Evolutionary conservation across 2,113 vertebrate genomes (phyloP).

Genomic region (Boleophthalmus pectinirostris): DNA sequence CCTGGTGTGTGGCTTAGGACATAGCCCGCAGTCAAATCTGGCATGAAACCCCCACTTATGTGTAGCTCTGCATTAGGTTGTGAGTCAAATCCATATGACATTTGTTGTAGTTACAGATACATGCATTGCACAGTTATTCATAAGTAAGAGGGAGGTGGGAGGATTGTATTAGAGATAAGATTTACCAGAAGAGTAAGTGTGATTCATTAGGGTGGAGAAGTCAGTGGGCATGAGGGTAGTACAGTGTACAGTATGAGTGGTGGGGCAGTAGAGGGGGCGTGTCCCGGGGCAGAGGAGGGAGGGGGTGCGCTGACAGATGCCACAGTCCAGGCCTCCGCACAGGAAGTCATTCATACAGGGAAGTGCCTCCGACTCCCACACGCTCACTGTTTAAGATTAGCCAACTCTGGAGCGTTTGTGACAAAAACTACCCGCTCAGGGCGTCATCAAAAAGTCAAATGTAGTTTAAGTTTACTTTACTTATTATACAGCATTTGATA

Average conservation of each 20-base stretch:
- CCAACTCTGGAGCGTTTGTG: constrained; percentile 26
- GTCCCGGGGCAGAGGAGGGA: constrained; percentile 22
- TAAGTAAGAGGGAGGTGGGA: constrained; percentile 45
- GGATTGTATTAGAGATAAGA: constrained; percentile 41
- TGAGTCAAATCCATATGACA: too few species aligned
- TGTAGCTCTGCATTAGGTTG: too few species aligned
- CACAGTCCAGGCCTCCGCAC: constrained; percentile 75
- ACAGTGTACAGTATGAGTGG: constrained; percentile 11
- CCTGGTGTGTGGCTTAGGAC: too few species aligned
- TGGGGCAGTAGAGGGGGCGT: constrained; percentile 24
- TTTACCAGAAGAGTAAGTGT: constrained; percentile 55
- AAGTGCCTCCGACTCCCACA: constrained; percentile 60
- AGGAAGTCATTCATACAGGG: constrained; percentile 79
- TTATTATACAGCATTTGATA: constrained; percentile 2
- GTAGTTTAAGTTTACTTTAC: neutral
- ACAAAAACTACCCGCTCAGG: constrained; percentile 23
- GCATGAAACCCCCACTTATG: too few species aligned
- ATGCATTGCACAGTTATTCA: neutral
- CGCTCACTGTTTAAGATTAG: constrained; percentile 36
- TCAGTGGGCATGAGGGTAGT: constrained; percentile 53
- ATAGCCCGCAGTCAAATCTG: too few species aligned
- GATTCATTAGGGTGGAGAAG: constrained; percentile 39
- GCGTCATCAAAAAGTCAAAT: constrained; percentile 5
- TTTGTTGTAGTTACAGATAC: too few species aligned
- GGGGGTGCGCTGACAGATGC: constrained; percentile 71